phyloP scores from a whole-genome alignment of 2,113 vertebrate genomes.

The Dasyurus viverrinus region DNA sequence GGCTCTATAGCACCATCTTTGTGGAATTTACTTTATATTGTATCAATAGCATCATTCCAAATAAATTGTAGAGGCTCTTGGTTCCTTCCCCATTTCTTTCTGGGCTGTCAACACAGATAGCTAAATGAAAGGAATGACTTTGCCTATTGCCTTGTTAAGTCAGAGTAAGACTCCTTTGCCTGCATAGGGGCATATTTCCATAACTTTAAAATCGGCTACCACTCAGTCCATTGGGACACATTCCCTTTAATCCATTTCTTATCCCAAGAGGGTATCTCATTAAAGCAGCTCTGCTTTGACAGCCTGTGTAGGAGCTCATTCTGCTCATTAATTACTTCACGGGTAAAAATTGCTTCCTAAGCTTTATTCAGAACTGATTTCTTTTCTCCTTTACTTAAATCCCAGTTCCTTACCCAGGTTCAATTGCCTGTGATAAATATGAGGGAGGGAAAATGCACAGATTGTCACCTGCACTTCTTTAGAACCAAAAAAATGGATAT shows the following conservation, averaged over 20 bases:
- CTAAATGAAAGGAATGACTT: constrained; percentile 29
- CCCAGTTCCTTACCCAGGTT: constrained; percentile 50
- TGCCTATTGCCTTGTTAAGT: constrained; percentile 30
- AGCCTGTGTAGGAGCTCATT: constrained; percentile 56
- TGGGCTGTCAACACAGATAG: constrained; percentile 3
- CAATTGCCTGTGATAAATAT: constrained; percentile 64
- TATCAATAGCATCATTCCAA: neutral
- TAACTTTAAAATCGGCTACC: constrained; percentile 54
- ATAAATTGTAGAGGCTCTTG: constrained; percentile 34
- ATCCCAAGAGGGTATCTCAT: constrained; percentile 60
- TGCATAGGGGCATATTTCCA: constrained; percentile 14
- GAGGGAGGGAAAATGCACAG: constrained; percentile 26
- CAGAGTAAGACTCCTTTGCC: constrained; percentile 12
- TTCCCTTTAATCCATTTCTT: constrained; percentile 50
- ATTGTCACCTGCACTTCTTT: constrained; percentile 18
- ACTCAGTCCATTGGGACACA: constrained; percentile 29
- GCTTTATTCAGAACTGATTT: constrained; percentile 57
- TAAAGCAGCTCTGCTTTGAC: constrained; percentile 60
- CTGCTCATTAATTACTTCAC: constrained; percentile 71
- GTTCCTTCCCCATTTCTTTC: constrained; percentile 24
- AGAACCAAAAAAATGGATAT: constrained; percentile 46
- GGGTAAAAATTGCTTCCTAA: constrained; percentile 65
- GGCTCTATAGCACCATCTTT: neutral
- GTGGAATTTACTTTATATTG: neutral
- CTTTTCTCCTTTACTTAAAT: constrained; percentile 51